phyloP scores from a whole-genome alignment of 2,888 invertebrate genomes.

The Microplitis manilae region DNA sequence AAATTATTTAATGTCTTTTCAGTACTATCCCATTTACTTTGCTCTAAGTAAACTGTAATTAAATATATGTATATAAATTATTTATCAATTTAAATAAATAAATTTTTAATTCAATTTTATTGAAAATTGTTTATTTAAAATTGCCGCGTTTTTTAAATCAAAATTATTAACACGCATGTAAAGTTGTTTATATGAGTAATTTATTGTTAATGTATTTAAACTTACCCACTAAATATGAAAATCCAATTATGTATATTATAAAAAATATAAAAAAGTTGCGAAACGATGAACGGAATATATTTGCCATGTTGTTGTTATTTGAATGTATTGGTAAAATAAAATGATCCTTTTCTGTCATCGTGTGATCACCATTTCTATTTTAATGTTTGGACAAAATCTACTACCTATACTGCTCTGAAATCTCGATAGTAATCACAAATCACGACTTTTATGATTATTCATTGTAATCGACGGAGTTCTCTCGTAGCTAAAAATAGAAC shows the following conservation, averaged over 20 bases:
- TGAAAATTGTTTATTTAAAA: not conserved
- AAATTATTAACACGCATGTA: not conserved
- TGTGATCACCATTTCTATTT: not conserved
- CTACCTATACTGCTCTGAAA: not conserved
- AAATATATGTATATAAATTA: not conserved
- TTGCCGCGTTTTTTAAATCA: not conserved
- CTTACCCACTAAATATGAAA: constrained; percentile 4
- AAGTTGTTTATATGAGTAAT: not conserved
- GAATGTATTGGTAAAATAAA: not conserved
- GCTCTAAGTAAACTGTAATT: constrained; percentile 45
- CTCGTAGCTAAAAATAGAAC: too few relatives aligned
- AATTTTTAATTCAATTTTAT: not conserved
- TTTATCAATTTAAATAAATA: not conserved
- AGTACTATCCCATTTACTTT: constrained; percentile 40
- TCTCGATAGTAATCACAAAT: too few relatives aligned
- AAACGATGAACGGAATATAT: not conserved
- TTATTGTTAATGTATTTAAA: not conserved
- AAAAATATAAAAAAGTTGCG: constrained; percentile 15
- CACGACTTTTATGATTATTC: too few relatives aligned
- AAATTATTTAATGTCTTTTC: constrained; percentile 35
- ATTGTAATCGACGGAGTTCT: too few relatives aligned
- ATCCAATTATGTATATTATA: not conserved
- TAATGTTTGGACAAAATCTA: not conserved
- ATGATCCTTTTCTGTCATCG: not conserved
- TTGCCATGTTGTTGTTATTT: not conserved